Evolutionary conservation across 2,888 invertebrate species (phyloP).

Genomic region (Gordius sp.): DNA sequence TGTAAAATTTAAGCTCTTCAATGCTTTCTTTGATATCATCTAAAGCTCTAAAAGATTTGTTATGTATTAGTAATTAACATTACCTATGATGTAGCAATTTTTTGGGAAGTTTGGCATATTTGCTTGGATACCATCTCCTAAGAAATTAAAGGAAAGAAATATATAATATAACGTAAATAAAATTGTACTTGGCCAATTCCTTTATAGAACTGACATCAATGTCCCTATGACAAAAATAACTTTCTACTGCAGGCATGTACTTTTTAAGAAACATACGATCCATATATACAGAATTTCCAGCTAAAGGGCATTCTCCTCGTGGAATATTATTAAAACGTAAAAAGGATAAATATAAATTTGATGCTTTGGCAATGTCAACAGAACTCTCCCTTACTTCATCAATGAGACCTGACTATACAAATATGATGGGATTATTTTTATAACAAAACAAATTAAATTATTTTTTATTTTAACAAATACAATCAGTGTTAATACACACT

Average conservation of each 20-base stretch:
- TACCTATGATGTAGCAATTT: constrained; percentile 31
- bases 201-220: constrained; percentile 72
- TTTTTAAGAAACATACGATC: constrained; percentile 53
- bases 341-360: neutral
- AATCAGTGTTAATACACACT: constrained; percentile 35
- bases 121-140: constrained; percentile 41
- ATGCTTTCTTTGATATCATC: constrained; percentile 63
- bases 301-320: constrained; percentile 36
- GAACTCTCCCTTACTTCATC: constrained; percentile 44
- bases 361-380: constrained; percentile 41
- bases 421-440: neutral
- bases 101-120: constrained; percentile 23
- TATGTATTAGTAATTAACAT: constrained; percentile 13
- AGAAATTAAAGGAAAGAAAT: neutral
- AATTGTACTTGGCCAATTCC: constrained; percentile 37
- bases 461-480: no score
- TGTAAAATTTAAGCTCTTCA: constrained; percentile 52
- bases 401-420: constrained; percentile 48
- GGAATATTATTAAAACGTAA: constrained; percentile 15
- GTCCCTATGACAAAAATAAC: constrained; percentile 62
- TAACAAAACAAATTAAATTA: neutral
- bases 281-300: constrained; percentile 61
- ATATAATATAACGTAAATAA: neutral
- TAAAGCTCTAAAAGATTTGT: constrained; percentile 28
- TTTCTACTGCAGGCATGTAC: constrained; percentile 50